These are phyloP conservation scores for Drosophila dives DNA, from an alignment of 2,888 invertebrate genomes.

Conservation along the genomic window DNA sequence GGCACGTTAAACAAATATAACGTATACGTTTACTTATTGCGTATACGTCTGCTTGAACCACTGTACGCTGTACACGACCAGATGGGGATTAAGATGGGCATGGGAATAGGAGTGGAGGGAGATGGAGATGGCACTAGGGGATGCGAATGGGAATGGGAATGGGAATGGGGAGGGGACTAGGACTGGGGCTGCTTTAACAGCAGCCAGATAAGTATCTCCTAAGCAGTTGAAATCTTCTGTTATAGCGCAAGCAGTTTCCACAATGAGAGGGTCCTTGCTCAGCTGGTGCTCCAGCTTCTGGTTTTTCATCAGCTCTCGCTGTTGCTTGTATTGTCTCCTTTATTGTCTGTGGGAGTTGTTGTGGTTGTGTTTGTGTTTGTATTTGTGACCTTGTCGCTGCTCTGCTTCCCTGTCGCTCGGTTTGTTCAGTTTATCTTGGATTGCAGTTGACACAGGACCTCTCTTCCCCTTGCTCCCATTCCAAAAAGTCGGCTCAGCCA, in stretches of 20 bases:
- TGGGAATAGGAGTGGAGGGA: background rate
- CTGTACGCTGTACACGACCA: conserved; percentile 1
- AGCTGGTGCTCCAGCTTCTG: conserved; percentile 10
- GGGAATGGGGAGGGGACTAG: background rate
- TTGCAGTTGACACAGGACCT: conserved; percentile 60
- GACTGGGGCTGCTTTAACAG: background rate
- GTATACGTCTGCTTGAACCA: conserved; percentile 49
- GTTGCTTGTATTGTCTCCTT: conserved; percentile 32
- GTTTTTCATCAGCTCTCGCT: conserved; percentile 34
- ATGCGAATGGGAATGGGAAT: background rate
- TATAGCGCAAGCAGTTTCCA: conserved; percentile 61
- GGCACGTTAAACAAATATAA: conserved; percentile 70
- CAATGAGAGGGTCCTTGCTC: conserved; percentile 41
- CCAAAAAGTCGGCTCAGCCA: background rate
- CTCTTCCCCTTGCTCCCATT: background rate
- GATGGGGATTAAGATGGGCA: background rate
- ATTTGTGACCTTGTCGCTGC: conserved; percentile 54
- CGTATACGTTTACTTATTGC: conserved; percentile 61
- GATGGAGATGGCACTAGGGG: background rate
- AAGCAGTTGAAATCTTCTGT: conserved; percentile 75
- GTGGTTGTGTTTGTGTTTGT: conserved; percentile 10
- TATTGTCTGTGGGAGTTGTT: conserved; percentile 19
- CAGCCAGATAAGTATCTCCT: conserved; percentile 71
- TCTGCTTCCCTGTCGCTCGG: conserved; percentile 55
- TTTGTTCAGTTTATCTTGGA: conserved; percentile 71